These are phyloP conservation scores for Festucalex cinctus DNA, from an alignment of 2,113 vertebrate genomes.

Conservation along the genomic window DNA sequence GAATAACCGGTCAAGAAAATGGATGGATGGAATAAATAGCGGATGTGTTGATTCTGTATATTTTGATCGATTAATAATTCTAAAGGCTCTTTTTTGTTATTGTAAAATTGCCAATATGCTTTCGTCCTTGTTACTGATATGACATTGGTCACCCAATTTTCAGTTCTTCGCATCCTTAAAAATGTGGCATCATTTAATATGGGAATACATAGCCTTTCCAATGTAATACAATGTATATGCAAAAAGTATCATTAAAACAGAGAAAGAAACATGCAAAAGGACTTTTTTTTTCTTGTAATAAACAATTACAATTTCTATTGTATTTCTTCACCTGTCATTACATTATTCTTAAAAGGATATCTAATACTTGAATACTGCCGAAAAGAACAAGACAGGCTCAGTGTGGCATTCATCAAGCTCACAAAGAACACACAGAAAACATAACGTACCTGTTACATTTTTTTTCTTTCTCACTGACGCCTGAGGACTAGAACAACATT, in stretches of 20 bases:
- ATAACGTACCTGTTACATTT: slow-evolving; percentile 43
- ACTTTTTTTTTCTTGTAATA: background rate
- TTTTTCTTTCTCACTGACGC: slow-evolving; percentile 28
- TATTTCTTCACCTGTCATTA: background rate
- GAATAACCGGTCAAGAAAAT: too few species aligned
- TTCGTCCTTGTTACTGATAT: background rate
- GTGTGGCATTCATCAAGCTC: slow-evolving; percentile 37
- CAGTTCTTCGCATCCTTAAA: background rate
- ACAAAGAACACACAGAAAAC: slow-evolving; percentile 32
- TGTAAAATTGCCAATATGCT: background rate
- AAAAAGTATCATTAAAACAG: background rate
- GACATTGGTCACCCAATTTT: background rate
- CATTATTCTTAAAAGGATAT: background rate
- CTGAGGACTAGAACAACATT: slow-evolving; percentile 47
- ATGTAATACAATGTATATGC: background rate
- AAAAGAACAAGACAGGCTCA: slow-evolving; percentile 35
- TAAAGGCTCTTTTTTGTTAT: too few species aligned
- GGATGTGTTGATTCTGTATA: too few species aligned
- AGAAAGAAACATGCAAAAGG: too few species aligned
- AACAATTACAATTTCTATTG: background rate
- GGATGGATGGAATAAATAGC: too few species aligned
- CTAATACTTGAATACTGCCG: slow-evolving; percentile 33
- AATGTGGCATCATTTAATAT: background rate
- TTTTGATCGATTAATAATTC: too few species aligned
- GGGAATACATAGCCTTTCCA: background rate